A percentile compares a stretch with the other conserved stretches of the same genome.
Conservation (phyloP, 2,113 vertebrate species). For the Guaruba guarouba region DNA sequence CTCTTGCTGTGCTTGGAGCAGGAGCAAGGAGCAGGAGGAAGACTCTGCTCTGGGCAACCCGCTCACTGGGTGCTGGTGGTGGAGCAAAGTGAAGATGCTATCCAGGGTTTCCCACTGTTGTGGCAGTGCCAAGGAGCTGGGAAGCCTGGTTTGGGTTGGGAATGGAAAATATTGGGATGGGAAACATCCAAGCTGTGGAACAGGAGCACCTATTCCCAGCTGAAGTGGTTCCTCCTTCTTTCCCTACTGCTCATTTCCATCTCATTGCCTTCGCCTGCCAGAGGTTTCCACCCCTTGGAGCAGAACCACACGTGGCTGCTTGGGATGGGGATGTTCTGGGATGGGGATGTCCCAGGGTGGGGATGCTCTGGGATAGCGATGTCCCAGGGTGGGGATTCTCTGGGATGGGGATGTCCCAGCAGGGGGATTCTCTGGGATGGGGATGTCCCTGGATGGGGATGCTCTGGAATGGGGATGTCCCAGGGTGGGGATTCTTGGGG, state of each 20-base stretch:
- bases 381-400: too few species aligned
- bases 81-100: background rate
- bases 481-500: background rate
- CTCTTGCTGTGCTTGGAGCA: background rate
- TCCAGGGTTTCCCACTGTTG: rapidly evolving
- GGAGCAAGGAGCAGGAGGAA: background rate
- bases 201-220: rapidly evolving
- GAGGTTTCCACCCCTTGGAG: background rate
- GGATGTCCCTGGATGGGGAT: background rate
- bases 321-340: rapidly evolving
- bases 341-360: background rate
- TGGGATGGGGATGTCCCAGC: background rate
- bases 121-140: rapidly evolving
- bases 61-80: background rate
- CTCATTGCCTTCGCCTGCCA: background rate
- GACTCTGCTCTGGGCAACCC: background rate
- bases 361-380: background rate
- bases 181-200: background rate
- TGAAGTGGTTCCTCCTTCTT: background rate
- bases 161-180: background rate
- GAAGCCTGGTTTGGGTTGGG: background rate
- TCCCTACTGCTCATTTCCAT: background rate
- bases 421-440: too few species aligned
- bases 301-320: background rate
- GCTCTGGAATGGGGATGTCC: background rate